phyloP scores from a whole-genome alignment of 2,888 invertebrate species.

The Caenorhabditis sp. region DNA sequence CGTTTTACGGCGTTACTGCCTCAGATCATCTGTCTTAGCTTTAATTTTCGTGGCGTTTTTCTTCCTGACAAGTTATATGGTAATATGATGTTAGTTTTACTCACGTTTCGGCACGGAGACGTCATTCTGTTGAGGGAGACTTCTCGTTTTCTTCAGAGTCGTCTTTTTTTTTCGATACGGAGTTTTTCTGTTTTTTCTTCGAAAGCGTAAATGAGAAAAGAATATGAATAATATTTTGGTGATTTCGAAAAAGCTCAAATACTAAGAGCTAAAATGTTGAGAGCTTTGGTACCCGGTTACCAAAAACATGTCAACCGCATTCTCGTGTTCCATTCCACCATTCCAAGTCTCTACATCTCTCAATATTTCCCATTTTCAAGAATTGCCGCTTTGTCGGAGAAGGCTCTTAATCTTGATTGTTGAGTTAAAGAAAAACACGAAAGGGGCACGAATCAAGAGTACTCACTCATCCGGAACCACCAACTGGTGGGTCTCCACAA shows the following conservation, averaged over 20 bases:
- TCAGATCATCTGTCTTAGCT: background rate
- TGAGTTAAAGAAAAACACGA: slow-evolving; percentile 25
- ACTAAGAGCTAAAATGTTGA: too few species aligned
- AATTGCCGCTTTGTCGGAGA: background rate
- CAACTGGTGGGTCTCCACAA: slow-evolving; percentile 37
- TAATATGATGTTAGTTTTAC: slow-evolving; percentile 56
- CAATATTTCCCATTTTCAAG: background rate
- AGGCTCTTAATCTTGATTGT: slow-evolving; percentile 40
- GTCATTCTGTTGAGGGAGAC: slow-evolving; percentile 40
- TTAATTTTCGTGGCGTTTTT: slow-evolving; percentile 1
- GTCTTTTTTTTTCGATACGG: background rate
- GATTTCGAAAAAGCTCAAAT: too few species aligned
- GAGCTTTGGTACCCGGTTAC: slow-evolving; percentile 10
- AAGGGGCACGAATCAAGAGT: slow-evolving; percentile 4
- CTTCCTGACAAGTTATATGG: slow-evolving; percentile 31
- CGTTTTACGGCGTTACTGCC: too few species aligned
- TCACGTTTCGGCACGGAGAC: slow-evolving; percentile 36
- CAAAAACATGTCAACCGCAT: slow-evolving; percentile 48
- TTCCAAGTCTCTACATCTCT: background rate
- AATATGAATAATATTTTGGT: too few species aligned
- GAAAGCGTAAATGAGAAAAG: too few species aligned
- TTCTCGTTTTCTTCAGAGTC: slow-evolving; percentile 18
- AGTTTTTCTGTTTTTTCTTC: background rate
- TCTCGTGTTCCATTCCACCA: slow-evolving; percentile 1
- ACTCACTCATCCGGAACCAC: slow-evolving; percentile 44